Conservation (phyloP, 2,888 invertebrate species). For the Gymnosoma rotundatum region DNA sequence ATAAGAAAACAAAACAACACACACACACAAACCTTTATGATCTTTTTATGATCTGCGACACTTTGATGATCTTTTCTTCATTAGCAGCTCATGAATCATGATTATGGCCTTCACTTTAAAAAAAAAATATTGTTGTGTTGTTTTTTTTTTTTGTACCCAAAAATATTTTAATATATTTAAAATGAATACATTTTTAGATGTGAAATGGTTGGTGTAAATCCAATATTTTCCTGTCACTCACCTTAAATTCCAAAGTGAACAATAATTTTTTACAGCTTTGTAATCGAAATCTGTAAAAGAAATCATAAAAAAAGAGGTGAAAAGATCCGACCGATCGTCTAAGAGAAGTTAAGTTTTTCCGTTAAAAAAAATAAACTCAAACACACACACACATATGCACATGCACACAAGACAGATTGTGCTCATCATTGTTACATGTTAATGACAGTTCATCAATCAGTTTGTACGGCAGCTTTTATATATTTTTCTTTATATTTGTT, state of each 20-base stretch:
- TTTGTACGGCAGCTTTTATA: conserved; percentile 64
- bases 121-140: background rate
- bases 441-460: conserved; percentile 75
- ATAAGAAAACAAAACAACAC: background rate
- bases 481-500: conserved; percentile 17
- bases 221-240: conserved; percentile 67
- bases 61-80: conserved; percentile 66
- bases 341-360: conserved; percentile 44
- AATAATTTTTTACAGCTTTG: conserved; percentile 44
- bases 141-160: background rate
- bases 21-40: conserved; percentile 40
- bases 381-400: conserved; percentile 15
- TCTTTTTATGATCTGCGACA: conserved; percentile 70
- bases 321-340: conserved; percentile 30
- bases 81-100: conserved; percentile 70
- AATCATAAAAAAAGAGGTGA: conserved; percentile 9
- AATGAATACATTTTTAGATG: conserved; percentile 46
- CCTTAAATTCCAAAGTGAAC: conserved; percentile 51
- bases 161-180: conserved; percentile 48
- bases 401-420: conserved; percentile 49
- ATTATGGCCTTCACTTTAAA: conserved; percentile 58
- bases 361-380: conserved; percentile 10
- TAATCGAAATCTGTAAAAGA: conserved; percentile 39
- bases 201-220: conserved; percentile 36
- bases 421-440: conserved; percentile 72